Base-by-base conservation (phyloP, 2,113 vertebrate species). In the Cariama cristata region DNA sequence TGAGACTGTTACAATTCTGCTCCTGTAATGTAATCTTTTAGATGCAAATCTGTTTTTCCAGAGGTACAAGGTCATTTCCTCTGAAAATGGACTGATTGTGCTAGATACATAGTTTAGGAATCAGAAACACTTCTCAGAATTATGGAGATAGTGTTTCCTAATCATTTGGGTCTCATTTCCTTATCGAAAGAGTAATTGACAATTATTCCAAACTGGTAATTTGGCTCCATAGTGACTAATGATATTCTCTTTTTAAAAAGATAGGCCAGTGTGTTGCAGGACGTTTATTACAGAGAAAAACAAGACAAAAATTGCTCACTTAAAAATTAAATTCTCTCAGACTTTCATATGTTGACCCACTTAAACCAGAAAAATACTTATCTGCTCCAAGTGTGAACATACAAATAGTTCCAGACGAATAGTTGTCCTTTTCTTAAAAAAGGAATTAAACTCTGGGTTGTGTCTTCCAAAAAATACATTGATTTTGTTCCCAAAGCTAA, bases 331-430 rank as follows among this genome's bases (percentile, higher is more conserved):
- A 93, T 45, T 94, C 40, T 82, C 64, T 59, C 84, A 97, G 85
- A 86, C 33, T 63, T 49, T 53, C 50, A 52, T 44, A 72, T 45
- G 38, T 42, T 13, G 49, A 69, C 55, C 30, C 67, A 15, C 69
- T 92, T 94, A 95, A 96, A 91, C 49, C 92, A 86, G 72, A 92
- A 85, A 58, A 82, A 47, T 74, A 90, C 58, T 94, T 35, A 83
- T 28, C 66, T 87, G 66, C 75, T 73, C 74, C 62, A 90, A 94
- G 69, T 67, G 22, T 50, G 69, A 88, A 89, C 30, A 66, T 22
- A 88, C 50, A 92, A 79, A 72, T n/a, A 95, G 20, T 63, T 93
- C 50, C 50, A 64, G 74, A 76, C 7, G 30, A 95, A 96, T n/a
- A 74, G 58, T 9, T 89, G 11, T 33, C 59, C 47, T 75, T 56